These are phyloP conservation scores for Brachylomia viminalis DNA, from an alignment of 2,888 invertebrate species.

Conservation along the genomic window DNA sequence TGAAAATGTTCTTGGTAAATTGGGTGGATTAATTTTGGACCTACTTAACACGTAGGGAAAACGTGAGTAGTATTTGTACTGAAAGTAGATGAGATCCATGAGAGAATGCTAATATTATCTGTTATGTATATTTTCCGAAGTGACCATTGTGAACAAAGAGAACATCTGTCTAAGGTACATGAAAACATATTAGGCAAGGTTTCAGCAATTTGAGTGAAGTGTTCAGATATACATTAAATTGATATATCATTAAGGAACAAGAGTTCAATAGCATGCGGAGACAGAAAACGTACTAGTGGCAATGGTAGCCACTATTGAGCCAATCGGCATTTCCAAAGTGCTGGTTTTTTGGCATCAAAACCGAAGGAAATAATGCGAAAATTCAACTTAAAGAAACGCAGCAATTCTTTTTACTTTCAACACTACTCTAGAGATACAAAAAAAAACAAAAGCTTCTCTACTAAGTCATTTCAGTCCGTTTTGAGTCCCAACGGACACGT, in stretches of 20 bases:
- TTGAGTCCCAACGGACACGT: conserved; percentile 45
- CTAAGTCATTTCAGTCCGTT: conserved; percentile 33
- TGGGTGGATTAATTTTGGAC: conserved; percentile 55
- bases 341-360: background rate
- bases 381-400: background rate
- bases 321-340: background rate
- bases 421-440: conserved; percentile 1
- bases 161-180: no score
- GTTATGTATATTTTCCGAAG: background rate
- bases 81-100: conserved; percentile 16
- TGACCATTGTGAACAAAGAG: background rate
- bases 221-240: background rate
- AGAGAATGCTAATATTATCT: conserved; percentile 27
- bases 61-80: conserved; percentile 14
- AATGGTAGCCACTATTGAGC: no score
- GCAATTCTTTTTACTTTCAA: conserved; percentile 18
- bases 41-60: conserved; percentile 16
- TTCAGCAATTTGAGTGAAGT: background rate
- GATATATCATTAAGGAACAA: background rate
- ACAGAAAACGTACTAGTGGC: background rate
- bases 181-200: background rate
- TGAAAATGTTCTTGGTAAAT: conserved; percentile 52
- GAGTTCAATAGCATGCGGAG: background rate
- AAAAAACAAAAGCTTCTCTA: conserved; percentile 22
- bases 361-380: background rate